These are phyloP conservation scores for Nannospalax galili DNA, from an alignment of 2,113 vertebrate species.

Conservation along the genomic window DNA sequence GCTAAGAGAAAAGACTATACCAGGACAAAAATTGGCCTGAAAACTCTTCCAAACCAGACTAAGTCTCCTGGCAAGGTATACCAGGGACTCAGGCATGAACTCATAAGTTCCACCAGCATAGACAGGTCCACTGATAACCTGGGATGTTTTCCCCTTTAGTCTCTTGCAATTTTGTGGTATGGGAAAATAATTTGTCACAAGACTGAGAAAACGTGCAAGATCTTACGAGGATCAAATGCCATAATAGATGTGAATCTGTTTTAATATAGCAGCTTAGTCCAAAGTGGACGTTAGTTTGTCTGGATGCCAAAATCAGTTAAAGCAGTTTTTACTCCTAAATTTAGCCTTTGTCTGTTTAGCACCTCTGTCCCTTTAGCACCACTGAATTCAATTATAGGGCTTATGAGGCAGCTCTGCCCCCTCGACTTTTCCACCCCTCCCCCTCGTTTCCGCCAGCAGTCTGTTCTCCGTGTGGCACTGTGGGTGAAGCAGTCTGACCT, in stretches of 20 bases:
- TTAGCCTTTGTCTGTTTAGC: slow-evolving; percentile 53
- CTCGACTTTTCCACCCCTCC: not conserved
- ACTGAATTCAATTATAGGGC: slow-evolving; percentile 42
- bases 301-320: slow-evolving; percentile 48
- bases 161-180: not conserved
- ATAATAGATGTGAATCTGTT: not conserved
- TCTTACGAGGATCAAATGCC: slow-evolving; percentile 7
- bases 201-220: not conserved
- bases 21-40: slow-evolving; percentile 7
- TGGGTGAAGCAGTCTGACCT: not conserved
- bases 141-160: not conserved
- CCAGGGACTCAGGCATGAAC: not conserved
- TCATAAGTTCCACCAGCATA: not conserved
- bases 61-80: not conserved
- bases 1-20: not conserved
- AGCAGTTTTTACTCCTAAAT: slow-evolving; percentile 2
- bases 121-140: not conserved
- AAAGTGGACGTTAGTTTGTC: slow-evolving; percentile 34
- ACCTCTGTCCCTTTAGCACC: not conserved
- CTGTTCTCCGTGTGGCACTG: not conserved
- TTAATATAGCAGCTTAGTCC: not conserved
- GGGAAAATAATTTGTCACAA: slow-evolving; percentile 10
- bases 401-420: not conserved
- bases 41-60: slow-evolving; percentile 29
- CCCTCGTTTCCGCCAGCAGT: not conserved